A percentile compares a stretch with the other conserved stretches of the same genome.
phyloP scores from a whole-genome alignment of 2,797 vertebrate species.

The Alosa sapidissima region DNA sequence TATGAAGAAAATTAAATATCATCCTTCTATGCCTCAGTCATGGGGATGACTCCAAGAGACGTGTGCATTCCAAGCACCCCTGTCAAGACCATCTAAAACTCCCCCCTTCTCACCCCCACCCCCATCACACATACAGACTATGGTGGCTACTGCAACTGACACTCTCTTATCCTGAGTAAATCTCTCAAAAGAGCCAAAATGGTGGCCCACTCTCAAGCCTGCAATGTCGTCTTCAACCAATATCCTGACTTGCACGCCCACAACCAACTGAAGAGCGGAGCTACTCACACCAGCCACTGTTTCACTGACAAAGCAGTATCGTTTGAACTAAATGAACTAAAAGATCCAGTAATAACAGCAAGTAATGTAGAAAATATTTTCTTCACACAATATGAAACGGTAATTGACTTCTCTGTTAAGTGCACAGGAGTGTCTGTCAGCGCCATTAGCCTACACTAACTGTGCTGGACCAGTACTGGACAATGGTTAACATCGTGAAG shows the following conservation, averaged over 20 bases:
- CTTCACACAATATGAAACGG: conserved; percentile 28
- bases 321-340: conserved; percentile 5
- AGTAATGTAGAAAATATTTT: neutral
- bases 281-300: neutral
- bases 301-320: conserved; percentile 19
- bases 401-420: conserved; percentile 10
- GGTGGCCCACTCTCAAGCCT: neutral
- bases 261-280: neutral
- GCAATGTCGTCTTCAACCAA: neutral
- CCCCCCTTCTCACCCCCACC: neutral
- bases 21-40: conserved; percentile 18
- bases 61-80: neutral
- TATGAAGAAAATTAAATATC: neutral
- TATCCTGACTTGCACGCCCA: conserved; percentile 12
- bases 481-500: neutral
- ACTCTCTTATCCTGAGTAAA: conserved; percentile 31
- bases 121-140: neutral
- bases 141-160: conserved; percentile 41
- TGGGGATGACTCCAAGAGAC: conserved; percentile 27
- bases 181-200: neutral
- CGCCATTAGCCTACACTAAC: conserved; percentile 21
- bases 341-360: conserved; percentile 21
- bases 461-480: neutral
- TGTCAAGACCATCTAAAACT: neutral
- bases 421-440: conserved; percentile 31